Percentiles rank a stretch among this genome's conserved stretches.
Conservation (phyloP, 2,113 vertebrate species). For the Cyphomyrus plagiostoma region DNA sequence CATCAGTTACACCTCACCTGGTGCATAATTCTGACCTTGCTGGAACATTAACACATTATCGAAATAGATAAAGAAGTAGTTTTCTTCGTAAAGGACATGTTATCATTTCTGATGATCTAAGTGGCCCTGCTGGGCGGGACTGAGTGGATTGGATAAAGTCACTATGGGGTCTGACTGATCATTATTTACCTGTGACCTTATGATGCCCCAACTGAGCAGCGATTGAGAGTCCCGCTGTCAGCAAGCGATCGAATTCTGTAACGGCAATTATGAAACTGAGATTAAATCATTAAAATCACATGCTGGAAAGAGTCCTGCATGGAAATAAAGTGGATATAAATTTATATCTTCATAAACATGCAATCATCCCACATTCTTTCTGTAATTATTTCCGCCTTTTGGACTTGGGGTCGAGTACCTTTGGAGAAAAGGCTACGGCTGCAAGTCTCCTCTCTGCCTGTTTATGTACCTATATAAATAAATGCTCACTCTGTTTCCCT, state of each 20-base stretch:
- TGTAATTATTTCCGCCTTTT: not conserved
- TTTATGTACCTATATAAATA: not conserved
- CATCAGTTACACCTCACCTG: not conserved
- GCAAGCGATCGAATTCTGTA: not conserved
- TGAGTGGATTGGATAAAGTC: not conserved
- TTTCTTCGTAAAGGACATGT: not conserved
- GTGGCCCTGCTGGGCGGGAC: not conserved
- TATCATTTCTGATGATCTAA: not conserved
- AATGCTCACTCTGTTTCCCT: not conserved
- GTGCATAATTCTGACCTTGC: not conserved
- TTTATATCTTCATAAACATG: not conserved
- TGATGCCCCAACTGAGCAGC: not conserved
- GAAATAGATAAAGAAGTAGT: not conserved
- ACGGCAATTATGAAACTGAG: not conserved
- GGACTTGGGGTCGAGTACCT: not conserved
- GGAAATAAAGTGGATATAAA: not conserved
- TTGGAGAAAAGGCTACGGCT: not conserved
- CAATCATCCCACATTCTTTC: not conserved
- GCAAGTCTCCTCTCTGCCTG: not conserved
- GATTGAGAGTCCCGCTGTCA: not conserved
- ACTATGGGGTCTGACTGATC: not conserved
- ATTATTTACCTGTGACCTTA: slow-evolving; percentile 6
- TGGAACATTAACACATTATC: not conserved
- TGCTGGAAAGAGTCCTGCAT: not conserved
- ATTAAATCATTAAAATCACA: not conserved